phyloP scores from a whole-genome alignment of 2,888 invertebrate species.

The Plebejus anna region DNA sequence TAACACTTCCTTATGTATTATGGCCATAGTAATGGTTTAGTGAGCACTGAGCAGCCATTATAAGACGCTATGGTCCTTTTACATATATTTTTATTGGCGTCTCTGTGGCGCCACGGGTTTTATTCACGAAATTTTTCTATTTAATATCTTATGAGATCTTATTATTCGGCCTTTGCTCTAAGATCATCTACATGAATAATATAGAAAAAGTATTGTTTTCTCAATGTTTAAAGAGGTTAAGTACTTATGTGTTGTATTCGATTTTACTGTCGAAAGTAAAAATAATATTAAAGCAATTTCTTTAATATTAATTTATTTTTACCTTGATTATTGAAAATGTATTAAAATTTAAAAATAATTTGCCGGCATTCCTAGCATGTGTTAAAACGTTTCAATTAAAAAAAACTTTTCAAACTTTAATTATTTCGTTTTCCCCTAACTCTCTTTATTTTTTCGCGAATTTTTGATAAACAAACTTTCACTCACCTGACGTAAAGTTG shows the following conservation, averaged over 20 bases:
- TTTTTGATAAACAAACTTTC: neutral
- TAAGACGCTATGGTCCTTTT: conserved; percentile 11
- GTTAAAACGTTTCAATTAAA: neutral
- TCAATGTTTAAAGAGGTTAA: neutral
- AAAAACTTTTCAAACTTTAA: neutral
- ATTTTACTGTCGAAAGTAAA: too few species aligned
- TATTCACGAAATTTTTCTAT: conserved; percentile 2
- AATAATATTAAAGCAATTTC: too few species aligned
- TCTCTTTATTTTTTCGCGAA: neutral
- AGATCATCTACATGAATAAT: neutral
- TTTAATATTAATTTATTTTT: neutral
- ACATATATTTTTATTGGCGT: conserved; percentile 1
- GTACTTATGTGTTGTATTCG: too few species aligned
- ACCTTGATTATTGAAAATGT: neutral
- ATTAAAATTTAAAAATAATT: neutral
- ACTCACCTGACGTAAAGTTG: conserved; percentile 61
- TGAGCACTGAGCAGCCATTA: neutral
- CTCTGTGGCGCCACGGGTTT: neutral
- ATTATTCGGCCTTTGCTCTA: neutral
- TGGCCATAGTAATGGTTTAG: neutral
- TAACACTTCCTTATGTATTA: neutral
- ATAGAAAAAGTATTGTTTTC: neutral
- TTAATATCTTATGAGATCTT: conserved; percentile 7
- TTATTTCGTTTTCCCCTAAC: neutral
- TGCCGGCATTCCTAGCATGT: neutral